Evolutionary conservation across 1,140 invertebrate genomes (phyloP), one percentile per base, ranked within the genome.

Genomic region (Vanessa tameamea): DNA sequence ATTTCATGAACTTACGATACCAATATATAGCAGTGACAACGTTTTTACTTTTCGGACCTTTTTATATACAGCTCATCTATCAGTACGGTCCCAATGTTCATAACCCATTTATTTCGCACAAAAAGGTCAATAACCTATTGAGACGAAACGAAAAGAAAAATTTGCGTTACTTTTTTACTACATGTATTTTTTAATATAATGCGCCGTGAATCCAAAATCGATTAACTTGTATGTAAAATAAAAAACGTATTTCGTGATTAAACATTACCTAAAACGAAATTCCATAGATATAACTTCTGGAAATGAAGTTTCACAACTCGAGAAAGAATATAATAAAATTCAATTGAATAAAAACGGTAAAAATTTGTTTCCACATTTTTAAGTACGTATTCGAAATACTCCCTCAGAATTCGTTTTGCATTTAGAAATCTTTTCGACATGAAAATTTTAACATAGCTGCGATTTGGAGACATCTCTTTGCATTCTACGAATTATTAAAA

Each of bases 11-110:
- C 11, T n/a, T 9, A 9, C 16, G 1, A 55, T 9, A 55, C 53
- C 14, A 61, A 61, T 61, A 51, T 43, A 57, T 11, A 26, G 8
- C 53, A 8, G 64, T 55, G 50, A 47, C 51, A 16, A 26, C 31
- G 55, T 59, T 73, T 57, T 51, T 65, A 57, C 8, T 65, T 72
- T 65, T 48, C 14, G 51, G n/a, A 6, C 47, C 71, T 31, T 61
- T 53, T 73, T 66, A 63, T 63, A 26, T 73, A 73, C 57, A 73
- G 64, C 47, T 59, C 53, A 73, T 67, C 71, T 65, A 67, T 73
- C 43, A 69, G 37, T 37, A 61, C 26, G 37, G 16, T 20, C 55
- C 50, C 51, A 48, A 69, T 59, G 53, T 69, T 57, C 43, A 37
- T 53, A 43, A 47, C 7, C 53, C 14, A 69, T 69, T 55, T 59